Evolutionary conservation across 2,113 vertebrate genomes (phyloP), one percentile per base, ranked within the genome.

Genomic region (Xenopus laevis): DNA sequence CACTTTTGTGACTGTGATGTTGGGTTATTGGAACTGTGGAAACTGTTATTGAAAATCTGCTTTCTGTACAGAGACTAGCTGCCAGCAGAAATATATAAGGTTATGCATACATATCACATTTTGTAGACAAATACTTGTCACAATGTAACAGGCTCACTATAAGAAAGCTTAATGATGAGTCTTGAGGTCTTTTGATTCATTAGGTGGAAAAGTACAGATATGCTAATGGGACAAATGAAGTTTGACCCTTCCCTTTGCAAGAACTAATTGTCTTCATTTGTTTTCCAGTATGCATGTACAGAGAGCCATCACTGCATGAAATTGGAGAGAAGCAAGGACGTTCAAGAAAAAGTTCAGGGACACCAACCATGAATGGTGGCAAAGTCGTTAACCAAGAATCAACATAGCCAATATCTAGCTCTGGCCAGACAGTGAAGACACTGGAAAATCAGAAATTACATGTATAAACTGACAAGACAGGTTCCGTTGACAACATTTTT

Each of bases 281-380:
- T 23, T 81, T 85, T 81, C 4, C 91, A 98, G 97, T 99, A 82
- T 99, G 97, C 87, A 99, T 99, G 97, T 99, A 99, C 84, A 97
- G 96, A 91, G 97, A 99, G 89, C 97, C 97, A 74, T 97, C 96
- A 33, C 89, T 99, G 88, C 97, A 98, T 83, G 95, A 99, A 88
- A 92, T 98, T 20, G 97, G 97, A 87, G 97, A 98, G 87, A 97
- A 97, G 84, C 93, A 96, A 81, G 89, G 87, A 47, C 95, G 96
- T 85, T 99, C 97, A 71, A 91, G 92, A 83, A 96, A 97, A 89
- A 92, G 92, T 80, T 98, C 95, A 70, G 92, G 95, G 85, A 97
- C 94, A 83, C 95, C 94, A 65, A 96, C 94, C 78, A 91, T 98
- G 91, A 96, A 96, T 63, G 92, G 92, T 85, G 93, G 91, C 87